These are phyloP conservation scores for Spea hammondii DNA, from an alignment of 2,797 vertebrate genomes.

Conservation along the genomic window DNA sequence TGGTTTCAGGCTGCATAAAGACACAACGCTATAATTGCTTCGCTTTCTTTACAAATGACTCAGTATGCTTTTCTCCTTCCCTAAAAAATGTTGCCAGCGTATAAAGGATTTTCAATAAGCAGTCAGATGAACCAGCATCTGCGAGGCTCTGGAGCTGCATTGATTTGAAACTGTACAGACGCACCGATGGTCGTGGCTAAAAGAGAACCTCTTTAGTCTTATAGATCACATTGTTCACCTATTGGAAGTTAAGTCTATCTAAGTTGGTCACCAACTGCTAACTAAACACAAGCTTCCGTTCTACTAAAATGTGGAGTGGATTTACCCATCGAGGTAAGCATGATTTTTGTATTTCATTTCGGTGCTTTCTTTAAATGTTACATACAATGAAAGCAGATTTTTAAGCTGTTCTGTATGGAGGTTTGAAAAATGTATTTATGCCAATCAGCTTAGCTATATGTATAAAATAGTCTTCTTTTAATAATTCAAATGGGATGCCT, in stretches of 20 bases:
- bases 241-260: conserved; percentile 72
- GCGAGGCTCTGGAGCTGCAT: conserved; percentile 66
- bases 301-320: conserved; percentile 79
- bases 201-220: conserved; percentile 65
- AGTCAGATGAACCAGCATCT: conserved; percentile 71
- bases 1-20: conserved; percentile 65
- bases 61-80: conserved; percentile 74
- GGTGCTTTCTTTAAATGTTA: background rate
- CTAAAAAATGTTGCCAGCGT: conserved; percentile 75
- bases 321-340: conserved; percentile 80
- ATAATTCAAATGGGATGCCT: background rate
- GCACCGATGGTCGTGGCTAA: conserved; percentile 68
- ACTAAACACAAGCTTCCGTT: conserved; percentile 58
- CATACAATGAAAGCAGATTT: conserved; percentile 5
- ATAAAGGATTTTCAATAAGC: conserved; percentile 80
- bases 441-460: background rate
- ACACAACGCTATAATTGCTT: conserved; percentile 74
- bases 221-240: conserved; percentile 63
- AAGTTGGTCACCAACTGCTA: conserved; percentile 64
- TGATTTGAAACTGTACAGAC: conserved; percentile 69
- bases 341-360: conserved; percentile 56
- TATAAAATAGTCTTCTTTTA: background rate
- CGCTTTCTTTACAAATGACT: conserved; percentile 79
- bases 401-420: background rate
- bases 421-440: conserved; percentile 18